Evolutionary conservation across 2,888 invertebrate genomes (phyloP), one percentile per base, ranked within the genome.

Genomic region (Pollenia griseotomentosa): DNA sequence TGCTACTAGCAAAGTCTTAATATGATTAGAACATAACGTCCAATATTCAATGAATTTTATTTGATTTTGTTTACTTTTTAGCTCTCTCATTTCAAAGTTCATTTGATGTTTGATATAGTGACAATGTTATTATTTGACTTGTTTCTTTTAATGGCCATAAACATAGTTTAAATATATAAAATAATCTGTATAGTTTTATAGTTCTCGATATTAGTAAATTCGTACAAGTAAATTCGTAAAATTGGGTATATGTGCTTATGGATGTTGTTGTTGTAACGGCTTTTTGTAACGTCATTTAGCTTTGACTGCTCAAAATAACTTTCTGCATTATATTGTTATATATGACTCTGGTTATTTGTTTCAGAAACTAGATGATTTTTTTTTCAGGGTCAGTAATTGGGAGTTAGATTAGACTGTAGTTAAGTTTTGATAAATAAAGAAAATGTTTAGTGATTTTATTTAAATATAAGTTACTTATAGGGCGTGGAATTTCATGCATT

Each of bases 271-370:
- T 66, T 74, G 40, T 57, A 66, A 66, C 7, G 40, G 63, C 12
- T 14, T 14, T 73, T 66, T 81, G 65, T 73, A 48, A 6, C 42
- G 48, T 74, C 57, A 40, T 57, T 74, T 73, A 55, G 19, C 19
- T 81, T 57, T 48, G 73, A 74, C 73, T 73, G 71, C 23, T 44
- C 33, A 42, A 79, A 70, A 70, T 70, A 61, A 61, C 42, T 70
- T 79, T 79, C 70, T 79, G 61, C 16, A 70, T 70, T 79, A 61
- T n/a, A 23, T 79, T 79, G 79, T 61, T 79, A 51, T 61, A 71
- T 79, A 79, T 79, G 70, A 51, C 48, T 68, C 19, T 11, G n/a
- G n/a, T 53, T 66, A 42, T 57, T 78, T 66, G 33, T 23, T 23
- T 12, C 14, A 1, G n/a, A n/a, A 51, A 23, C 23, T 23, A 2